A percentile compares a stretch with the other conserved stretches of the same genome.
Evolutionary conservation across 2,113 vertebrate genomes (phyloP).

Genomic region (Calyptomena viridis): DNA sequence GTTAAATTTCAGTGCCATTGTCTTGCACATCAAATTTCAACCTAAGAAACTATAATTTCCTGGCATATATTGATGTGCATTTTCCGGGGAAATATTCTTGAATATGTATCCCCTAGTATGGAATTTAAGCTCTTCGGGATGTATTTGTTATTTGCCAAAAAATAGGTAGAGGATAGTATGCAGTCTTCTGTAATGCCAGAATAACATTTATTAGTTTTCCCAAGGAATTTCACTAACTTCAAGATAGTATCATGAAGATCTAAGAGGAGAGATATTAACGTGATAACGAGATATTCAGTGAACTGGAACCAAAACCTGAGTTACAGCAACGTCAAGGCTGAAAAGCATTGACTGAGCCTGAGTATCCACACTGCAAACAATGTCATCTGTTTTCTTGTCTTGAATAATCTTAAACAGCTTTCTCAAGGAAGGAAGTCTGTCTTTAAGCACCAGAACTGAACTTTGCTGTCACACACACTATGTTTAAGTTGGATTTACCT

Average conservation of each 20-base stretch:
- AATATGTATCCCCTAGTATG: neutral
- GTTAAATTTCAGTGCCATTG: neutral
- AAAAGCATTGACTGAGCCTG: neutral
- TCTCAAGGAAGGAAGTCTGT: neutral
- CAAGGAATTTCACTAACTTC: neutral
- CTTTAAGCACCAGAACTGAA: neutral
- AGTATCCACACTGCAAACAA: neutral
- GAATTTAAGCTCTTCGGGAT: neutral
- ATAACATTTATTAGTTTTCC: neutral
- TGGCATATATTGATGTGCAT: neutral
- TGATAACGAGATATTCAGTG: neutral
- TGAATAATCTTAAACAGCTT: neutral
- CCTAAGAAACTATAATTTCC: neutral
- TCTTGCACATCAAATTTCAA: neutral
- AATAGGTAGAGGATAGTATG: neutral
- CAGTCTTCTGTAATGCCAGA: neutral
- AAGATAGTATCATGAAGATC: neutral
- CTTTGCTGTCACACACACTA: neutral
- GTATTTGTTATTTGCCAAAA: neutral
- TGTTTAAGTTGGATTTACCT: neutral
- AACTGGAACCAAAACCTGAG: neutral
- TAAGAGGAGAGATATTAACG: neutral
- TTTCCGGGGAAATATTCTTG: neutral
- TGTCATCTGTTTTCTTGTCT: neutral
- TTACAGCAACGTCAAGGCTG: neutral